A percentile compares a stretch with the other conserved stretches of the same genome.
Evolutionary conservation across 2,113 vertebrate species (phyloP).

Genomic region (Zootoca vivipara): DNA sequence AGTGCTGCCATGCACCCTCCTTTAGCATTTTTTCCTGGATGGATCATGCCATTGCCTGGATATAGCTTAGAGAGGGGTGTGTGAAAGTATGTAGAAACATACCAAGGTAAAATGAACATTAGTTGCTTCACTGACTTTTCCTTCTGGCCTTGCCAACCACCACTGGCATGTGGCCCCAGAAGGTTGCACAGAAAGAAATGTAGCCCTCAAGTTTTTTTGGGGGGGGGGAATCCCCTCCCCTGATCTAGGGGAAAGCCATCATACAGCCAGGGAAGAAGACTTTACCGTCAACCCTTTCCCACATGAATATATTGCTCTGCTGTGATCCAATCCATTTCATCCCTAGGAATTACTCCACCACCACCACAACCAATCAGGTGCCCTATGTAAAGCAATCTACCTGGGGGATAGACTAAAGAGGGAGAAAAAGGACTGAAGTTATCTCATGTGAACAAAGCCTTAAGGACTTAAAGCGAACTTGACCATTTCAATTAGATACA

Average conservation of each 20-base stretch:
- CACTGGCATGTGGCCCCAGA: too few species aligned
- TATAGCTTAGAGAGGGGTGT: too few species aligned
- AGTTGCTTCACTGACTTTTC: background rate
- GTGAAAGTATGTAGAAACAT: too few species aligned
- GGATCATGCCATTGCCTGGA: too few species aligned
- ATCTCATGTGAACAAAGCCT: background rate
- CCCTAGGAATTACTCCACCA: background rate
- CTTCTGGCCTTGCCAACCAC: background rate
- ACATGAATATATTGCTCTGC: background rate
- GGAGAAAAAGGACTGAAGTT: background rate
- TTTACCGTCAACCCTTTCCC: background rate
- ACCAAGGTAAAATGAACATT: too few species aligned
- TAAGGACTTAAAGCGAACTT: background rate
- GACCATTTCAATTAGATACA: constrained; percentile 4
- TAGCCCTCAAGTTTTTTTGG: background rate
- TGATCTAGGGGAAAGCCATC: background rate
- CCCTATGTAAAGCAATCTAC: background rate
- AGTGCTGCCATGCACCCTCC: too few species aligned
- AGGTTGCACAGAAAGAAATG: too few species aligned
- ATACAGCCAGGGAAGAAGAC: background rate
- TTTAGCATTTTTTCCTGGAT: too few species aligned
- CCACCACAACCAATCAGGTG: background rate
- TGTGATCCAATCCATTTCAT: background rate
- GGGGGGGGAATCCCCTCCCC: background rate
- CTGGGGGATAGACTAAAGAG: background rate